Conservation (phyloP, 1,140 invertebrate genomes). For the Archivesica marissinica region DNA sequence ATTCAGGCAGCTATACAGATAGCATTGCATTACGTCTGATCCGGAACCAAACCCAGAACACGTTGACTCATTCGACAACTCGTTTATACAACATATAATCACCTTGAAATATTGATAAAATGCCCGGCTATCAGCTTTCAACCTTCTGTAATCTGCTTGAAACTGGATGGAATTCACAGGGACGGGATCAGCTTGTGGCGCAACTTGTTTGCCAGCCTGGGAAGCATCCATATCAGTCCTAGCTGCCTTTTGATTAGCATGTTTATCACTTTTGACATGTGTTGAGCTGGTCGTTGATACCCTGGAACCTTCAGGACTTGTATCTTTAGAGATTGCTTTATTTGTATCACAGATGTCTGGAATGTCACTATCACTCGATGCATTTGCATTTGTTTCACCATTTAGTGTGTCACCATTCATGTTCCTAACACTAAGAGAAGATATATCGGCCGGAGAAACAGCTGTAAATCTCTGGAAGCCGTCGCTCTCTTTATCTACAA, state of each 20-base stretch:
- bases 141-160: constrained; percentile 83
- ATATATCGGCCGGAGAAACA: constrained; percentile 42
- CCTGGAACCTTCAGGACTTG: constrained; percentile 16
- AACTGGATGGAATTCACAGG: constrained; percentile 82
- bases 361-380: not conserved
- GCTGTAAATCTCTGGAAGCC: constrained; percentile 74
- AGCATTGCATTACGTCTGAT: no score
- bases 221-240: not conserved
- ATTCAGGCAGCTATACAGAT: no score
- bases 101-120: constrained; percentile 81
- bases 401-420: not conserved
- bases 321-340: constrained; percentile 46
- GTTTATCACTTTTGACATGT: not conserved
- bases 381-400: not conserved
- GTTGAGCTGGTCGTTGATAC: not conserved
- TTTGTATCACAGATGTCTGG: not conserved
- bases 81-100: no score
- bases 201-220: constrained; percentile 50
- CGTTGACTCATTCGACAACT: no score
- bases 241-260: not conserved
- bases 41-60: no score
- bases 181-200: constrained; percentile 58
- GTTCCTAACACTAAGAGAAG: not conserved
- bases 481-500: constrained; percentile 71
- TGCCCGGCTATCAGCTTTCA: constrained; percentile 75